These are phyloP conservation scores for Synergus umbraculus DNA, from an alignment of 2,888 invertebrate genomes.

Conservation along the genomic window DNA sequence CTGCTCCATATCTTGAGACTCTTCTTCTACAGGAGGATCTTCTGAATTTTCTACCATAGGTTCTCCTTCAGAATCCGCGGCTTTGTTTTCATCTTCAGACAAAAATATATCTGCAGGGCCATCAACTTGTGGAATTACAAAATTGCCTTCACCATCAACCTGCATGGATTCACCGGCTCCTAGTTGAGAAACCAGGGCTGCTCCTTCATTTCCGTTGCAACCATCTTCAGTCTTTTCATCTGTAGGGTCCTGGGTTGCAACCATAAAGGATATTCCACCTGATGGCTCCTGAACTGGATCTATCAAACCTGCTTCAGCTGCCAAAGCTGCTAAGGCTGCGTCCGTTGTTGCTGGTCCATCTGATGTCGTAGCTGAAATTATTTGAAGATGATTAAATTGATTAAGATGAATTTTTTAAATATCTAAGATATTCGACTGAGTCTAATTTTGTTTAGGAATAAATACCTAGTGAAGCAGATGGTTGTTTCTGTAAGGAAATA, in stretches of 20 bases:
- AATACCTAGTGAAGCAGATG: slow-evolving; percentile 79
- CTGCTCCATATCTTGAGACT: slow-evolving; percentile 62
- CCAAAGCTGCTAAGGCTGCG: slow-evolving; percentile 81
- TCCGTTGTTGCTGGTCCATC: slow-evolving; percentile 82
- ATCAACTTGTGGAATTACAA: slow-evolving; percentile 74
- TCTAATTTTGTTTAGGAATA: background rate
- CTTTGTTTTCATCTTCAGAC: slow-evolving; percentile 66
- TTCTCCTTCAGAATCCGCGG: slow-evolving; percentile 46
- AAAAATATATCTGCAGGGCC: slow-evolving; percentile 69
- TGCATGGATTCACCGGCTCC: slow-evolving; percentile 72
- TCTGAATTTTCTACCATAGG: slow-evolving; percentile 43
- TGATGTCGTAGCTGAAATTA: slow-evolving; percentile 76
- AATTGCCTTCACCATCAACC: slow-evolving; percentile 74
- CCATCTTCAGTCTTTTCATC: slow-evolving; percentile 73
- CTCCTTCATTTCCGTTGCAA: slow-evolving; percentile 73
- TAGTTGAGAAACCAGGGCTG: slow-evolving; percentile 68
- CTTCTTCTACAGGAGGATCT: slow-evolving; percentile 50
- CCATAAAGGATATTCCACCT: slow-evolving; percentile 73
- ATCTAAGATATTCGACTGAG: background rate
- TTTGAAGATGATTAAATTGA: background rate
- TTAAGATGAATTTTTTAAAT: background rate
- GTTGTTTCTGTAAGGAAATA: slow-evolving; percentile 78
- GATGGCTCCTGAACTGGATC: slow-evolving; percentile 78
- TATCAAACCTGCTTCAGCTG: slow-evolving; percentile 82
- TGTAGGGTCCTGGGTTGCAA: slow-evolving; percentile 67